These are phyloP conservation scores for Perccottus glenii DNA, from an alignment of 2,113 vertebrate genomes.

Conservation along the genomic window DNA sequence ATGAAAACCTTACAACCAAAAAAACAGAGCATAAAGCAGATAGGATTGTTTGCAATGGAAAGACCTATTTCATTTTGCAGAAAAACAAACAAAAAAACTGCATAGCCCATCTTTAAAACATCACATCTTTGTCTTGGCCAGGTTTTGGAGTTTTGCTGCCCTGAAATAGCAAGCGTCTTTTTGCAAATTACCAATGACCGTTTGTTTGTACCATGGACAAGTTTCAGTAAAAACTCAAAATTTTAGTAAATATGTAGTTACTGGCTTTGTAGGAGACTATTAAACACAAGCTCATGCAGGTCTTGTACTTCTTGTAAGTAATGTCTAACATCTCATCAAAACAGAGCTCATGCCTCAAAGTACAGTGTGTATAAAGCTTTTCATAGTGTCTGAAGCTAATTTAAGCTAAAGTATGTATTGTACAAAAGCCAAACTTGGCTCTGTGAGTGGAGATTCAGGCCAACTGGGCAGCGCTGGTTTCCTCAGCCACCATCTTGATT, in stretches of 20 bases:
- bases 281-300: background rate
- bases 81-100: too few species aligned
- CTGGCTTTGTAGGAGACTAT: background rate
- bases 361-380: conserved; percentile 7
- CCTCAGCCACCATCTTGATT: background rate
- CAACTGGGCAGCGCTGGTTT: conserved; percentile 9
- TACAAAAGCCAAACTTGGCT: conserved; percentile 10
- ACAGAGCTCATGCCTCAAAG: conserved; percentile 1
- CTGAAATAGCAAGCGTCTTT: too few species aligned
- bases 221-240: too few species aligned
- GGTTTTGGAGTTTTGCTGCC: too few species aligned
- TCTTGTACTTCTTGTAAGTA: conserved; percentile 4
- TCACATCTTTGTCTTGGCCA: too few species aligned
- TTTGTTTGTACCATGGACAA: too few species aligned
- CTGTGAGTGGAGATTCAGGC: background rate
- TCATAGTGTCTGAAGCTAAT: conserved; percentile 3
- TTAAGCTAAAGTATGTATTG: background rate
- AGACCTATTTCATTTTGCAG: too few species aligned
- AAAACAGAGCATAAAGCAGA: too few species aligned
- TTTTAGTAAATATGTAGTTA: background rate
- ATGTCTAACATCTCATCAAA: conserved; percentile 3
- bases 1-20: too few species aligned
- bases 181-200: too few species aligned
- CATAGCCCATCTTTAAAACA: too few species aligned
- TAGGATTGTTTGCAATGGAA: too few species aligned